phyloP scores from a whole-genome alignment of 2,797 vertebrate species.

The Gobio occitaniae region DNA sequence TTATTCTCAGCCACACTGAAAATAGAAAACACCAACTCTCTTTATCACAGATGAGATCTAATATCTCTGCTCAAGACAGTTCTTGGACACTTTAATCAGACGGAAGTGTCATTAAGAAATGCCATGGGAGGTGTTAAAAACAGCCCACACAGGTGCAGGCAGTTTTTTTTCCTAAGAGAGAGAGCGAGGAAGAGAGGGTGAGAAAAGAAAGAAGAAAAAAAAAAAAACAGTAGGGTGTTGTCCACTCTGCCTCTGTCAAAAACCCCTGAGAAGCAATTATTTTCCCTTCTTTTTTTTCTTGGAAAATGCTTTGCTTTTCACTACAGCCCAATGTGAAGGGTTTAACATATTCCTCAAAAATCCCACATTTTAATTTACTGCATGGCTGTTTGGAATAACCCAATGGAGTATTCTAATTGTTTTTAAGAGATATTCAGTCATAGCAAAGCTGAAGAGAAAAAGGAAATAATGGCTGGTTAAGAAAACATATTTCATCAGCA shows the following conservation, averaged over 20 bases:
- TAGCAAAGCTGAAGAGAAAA: not conserved
- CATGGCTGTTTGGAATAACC: conserved; percentile 35
- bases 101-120: conserved; percentile 55
- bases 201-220: not conserved
- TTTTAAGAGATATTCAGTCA: conserved; percentile 19
- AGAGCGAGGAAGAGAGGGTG: not conserved
- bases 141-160: conserved; percentile 61
- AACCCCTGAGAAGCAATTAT: conserved; percentile 71
- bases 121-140: conserved; percentile 58
- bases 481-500: conserved; percentile 5
- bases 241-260: conserved; percentile 68
- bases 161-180: conserved; percentile 34
- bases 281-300: conserved; percentile 71
- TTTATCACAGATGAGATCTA: conserved; percentile 57
- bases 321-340: conserved; percentile 59
- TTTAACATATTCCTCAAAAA: conserved; percentile 64
- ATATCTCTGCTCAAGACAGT: conserved; percentile 56
- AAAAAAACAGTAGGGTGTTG: conserved; percentile 62
- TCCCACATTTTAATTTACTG: conserved; percentile 66
- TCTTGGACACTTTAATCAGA: conserved; percentile 62
- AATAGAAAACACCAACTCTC: conserved; percentile 16
- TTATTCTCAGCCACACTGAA: conserved; percentile 43
- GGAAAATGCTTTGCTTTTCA: conserved; percentile 63
- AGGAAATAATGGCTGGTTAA: conserved; percentile 12
- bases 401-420: conserved; percentile 2